A percentile compares a stretch with the other conserved stretches of the same genome.
These are phyloP conservation scores for Pocillopora grandis DNA, from an alignment of 92 coral and sea anemone genomes.

Conservation along the genomic window DNA sequence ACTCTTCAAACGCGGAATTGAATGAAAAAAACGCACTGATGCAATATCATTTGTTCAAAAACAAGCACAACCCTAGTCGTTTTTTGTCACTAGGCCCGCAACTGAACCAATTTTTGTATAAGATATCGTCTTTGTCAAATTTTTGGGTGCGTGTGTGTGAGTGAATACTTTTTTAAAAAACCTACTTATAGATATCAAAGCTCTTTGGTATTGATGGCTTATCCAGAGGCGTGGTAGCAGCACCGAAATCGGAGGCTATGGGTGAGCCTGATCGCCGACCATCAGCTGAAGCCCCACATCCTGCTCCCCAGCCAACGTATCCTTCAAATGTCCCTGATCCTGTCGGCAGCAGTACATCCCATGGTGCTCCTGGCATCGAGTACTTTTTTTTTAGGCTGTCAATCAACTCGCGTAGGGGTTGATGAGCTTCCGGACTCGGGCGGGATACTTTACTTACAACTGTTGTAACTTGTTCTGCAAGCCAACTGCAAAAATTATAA, in stretches of 20 bases:
- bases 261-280: constrained; percentile 69
- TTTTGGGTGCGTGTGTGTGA: too few species aligned
- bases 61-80: too few species aligned
- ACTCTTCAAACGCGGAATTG: too few species aligned
- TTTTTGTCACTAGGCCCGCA: too few species aligned
- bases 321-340: constrained; percentile 87
- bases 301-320: constrained; percentile 78
- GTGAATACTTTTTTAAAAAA: neutral
- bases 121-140: too few species aligned
- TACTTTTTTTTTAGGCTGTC: constrained; percentile 60
- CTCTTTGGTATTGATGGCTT: constrained; percentile 48
- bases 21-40: too few species aligned
- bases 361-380: constrained; percentile 57
- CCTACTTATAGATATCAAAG: constrained; percentile 62
- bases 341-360: constrained; percentile 60
- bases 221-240: constrained; percentile 67
- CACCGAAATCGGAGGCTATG: constrained; percentile 64
- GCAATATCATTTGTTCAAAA: too few species aligned
- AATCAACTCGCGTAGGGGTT: constrained; percentile 57
- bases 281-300: constrained; percentile 78
- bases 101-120: too few species aligned
- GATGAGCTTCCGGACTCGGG: constrained; percentile 40
- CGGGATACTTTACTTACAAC: constrained; percentile 54
- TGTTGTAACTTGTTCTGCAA: constrained; percentile 48
- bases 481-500: constrained; percentile 37